These are phyloP conservation scores for Hippocampus mohnikei DNA, from an alignment of 2,113 vertebrate genomes.

Conservation along the genomic window DNA sequence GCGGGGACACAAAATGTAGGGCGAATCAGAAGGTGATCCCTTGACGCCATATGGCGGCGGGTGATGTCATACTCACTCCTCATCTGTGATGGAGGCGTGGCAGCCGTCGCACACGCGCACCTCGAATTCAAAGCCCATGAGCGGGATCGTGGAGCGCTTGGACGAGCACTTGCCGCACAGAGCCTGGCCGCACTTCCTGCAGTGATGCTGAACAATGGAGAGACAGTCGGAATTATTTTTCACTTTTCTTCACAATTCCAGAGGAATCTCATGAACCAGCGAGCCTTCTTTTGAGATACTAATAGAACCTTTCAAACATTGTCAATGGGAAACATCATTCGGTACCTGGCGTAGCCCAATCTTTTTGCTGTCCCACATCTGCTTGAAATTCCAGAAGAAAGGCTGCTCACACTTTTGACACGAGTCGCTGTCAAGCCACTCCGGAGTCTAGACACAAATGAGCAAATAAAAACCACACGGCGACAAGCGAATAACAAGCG, in stretches of 20 bases:
- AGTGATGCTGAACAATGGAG: conserved; percentile 84
- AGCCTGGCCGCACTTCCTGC: conserved; percentile 92
- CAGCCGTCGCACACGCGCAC: conserved; percentile 95
- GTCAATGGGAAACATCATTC: background rate
- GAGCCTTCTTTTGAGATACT: too few species aligned
- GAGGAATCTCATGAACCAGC: too few species aligned
- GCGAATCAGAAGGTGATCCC: background rate
- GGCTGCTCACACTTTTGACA: conserved; percentile 98
- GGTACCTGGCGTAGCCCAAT: conserved; percentile 93
- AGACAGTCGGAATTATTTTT: background rate
- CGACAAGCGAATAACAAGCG: background rate
- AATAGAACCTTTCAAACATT: too few species aligned
- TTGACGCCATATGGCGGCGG: background rate
- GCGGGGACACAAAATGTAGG: background rate
- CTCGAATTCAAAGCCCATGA: conserved; percentile 98
- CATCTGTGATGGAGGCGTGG: conserved; percentile 91
- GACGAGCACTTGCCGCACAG: conserved; percentile 96
- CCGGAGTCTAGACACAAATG: conserved; percentile 80
- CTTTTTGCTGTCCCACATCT: conserved; percentile 99
- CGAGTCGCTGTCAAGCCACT: conserved; percentile 97
- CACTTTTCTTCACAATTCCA: too few species aligned
- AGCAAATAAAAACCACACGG: background rate
- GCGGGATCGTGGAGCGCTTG: conserved; percentile 90
- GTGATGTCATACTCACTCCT: conserved; percentile 83
- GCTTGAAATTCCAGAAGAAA: conserved; percentile 99